phyloP scores from a whole-genome alignment of 2,113 vertebrate species.

The Peromyscus californicus region DNA sequence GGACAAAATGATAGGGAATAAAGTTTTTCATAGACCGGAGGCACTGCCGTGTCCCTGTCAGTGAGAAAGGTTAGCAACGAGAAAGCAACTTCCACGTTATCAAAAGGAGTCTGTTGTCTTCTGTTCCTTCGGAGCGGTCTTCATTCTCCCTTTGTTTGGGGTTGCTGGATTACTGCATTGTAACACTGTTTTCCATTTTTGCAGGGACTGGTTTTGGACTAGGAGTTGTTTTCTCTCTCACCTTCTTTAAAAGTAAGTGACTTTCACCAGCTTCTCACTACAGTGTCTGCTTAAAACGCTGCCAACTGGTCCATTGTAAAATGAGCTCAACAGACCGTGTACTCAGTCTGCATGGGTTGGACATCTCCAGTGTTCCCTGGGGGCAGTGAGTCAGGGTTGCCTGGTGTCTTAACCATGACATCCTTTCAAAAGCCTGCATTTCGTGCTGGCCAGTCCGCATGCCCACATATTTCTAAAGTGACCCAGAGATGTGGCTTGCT shows the following conservation, averaged over 20 bases:
- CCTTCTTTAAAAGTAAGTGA: slow-evolving; percentile 96
- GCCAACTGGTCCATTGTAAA: not conserved
- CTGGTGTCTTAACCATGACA: slow-evolving; percentile 53
- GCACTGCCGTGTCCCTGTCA: not conserved
- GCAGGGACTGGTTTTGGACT: slow-evolving; percentile 93
- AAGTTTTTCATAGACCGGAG: slow-evolving; percentile 11
- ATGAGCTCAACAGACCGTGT: not conserved
- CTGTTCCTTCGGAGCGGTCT: slow-evolving; percentile 17
- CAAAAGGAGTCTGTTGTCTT: not conserved
- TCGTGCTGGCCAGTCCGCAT: slow-evolving; percentile 53
- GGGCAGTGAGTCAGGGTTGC: slow-evolving; percentile 69
- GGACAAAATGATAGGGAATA: not conserved
- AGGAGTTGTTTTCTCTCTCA: slow-evolving; percentile 93
- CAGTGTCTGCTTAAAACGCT: not conserved
- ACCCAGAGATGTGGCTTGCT: slow-evolving; percentile 63
- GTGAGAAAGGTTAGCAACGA: not conserved
- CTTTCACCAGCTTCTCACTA: not conserved
- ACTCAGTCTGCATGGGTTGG: not conserved
- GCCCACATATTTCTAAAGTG: slow-evolving; percentile 66
- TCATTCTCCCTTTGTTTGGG: not conserved
- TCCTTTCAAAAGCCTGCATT: slow-evolving; percentile 48
- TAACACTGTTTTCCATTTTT: slow-evolving; percentile 73
- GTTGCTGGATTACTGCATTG: not conserved
- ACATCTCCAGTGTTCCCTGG: slow-evolving; percentile 41
- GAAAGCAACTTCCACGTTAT: not conserved